Evolutionary conservation across 2,113 vertebrate genomes (phyloP).

Genomic region (Rhabdomys dilectus): DNA sequence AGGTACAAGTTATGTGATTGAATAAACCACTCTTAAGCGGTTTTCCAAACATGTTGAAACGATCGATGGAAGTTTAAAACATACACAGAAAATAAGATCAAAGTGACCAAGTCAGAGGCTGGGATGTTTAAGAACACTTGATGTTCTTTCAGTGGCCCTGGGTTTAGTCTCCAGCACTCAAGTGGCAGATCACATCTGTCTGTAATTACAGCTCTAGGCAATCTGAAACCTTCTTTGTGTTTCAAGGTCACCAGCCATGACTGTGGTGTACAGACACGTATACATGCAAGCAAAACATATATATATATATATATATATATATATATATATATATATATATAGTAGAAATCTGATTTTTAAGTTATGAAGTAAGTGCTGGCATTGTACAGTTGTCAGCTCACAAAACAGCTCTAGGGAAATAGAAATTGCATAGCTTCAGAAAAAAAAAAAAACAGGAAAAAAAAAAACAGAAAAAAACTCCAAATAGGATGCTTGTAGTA

Average conservation of each 20-base stretch:
- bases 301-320: no score
- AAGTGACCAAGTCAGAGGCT: not conserved
- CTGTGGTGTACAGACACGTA: not conserved
- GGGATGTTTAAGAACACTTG: not conserved
- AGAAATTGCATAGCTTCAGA: not conserved
- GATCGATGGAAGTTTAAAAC: not conserved
- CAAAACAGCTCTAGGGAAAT: not conserved
- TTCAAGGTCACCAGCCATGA: not conserved
- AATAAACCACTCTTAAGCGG: not conserved
- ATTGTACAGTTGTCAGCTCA: not conserved
- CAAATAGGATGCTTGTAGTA: not conserved
- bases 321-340: not conserved
- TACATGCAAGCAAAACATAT: not conserved
- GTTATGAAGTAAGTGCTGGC: not conserved
- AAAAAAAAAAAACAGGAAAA: not conserved
- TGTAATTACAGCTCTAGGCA: not conserved
- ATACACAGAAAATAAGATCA: not conserved
- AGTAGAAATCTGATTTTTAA: not conserved
- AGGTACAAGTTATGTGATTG: not conserved
- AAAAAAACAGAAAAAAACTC: no score
- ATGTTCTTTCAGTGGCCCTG: not conserved
- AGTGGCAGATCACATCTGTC: not conserved
- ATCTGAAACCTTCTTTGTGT: not conserved
- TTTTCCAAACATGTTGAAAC: not conserved
- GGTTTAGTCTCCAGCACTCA: not conserved